phyloP scores from a whole-genome alignment of 2,113 vertebrate genomes.

The Saguinus midas region DNA sequence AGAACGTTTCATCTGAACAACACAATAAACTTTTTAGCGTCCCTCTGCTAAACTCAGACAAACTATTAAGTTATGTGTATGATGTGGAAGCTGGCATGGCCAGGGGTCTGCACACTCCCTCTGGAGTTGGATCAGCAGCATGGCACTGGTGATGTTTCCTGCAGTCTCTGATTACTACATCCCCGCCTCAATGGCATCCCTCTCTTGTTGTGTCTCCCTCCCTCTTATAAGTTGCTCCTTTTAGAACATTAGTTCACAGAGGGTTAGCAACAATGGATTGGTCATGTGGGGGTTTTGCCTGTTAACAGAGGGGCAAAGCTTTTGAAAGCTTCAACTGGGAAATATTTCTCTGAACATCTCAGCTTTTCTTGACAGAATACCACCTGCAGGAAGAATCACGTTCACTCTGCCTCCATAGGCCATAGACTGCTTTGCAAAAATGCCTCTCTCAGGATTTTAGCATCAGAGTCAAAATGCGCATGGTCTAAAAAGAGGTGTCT shows the following conservation, averaged over 20 bases:
- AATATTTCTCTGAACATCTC: background rate
- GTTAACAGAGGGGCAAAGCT: background rate
- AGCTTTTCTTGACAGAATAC: background rate
- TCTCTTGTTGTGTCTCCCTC: background rate
- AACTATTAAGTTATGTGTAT: background rate
- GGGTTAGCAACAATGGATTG: background rate
- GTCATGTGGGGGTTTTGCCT: background rate
- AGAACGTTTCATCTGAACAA: conserved; percentile 38
- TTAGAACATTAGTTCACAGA: background rate
- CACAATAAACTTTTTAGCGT: conserved; percentile 45
- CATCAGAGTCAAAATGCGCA: background rate
- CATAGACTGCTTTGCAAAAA: background rate
- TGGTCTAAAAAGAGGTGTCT: background rate
- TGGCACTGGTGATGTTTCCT: rapidly evolving
- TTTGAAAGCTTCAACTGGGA: background rate
- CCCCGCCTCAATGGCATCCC: background rate
- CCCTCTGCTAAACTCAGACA: background rate
- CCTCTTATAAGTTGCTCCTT: background rate
- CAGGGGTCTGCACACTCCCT: rapidly evolving
- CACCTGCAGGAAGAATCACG: background rate
- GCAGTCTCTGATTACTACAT: background rate
- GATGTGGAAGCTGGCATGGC: rapidly evolving
- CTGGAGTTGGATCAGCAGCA: rapidly evolving
- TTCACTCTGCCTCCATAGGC: background rate
- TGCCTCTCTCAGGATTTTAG: background rate